Percentiles rank a stretch among this genome's conserved stretches.
These are phyloP conservation scores for Hemistola chrysoprasaria DNA, from an alignment of 2,888 invertebrate species.

Conservation along the genomic window DNA sequence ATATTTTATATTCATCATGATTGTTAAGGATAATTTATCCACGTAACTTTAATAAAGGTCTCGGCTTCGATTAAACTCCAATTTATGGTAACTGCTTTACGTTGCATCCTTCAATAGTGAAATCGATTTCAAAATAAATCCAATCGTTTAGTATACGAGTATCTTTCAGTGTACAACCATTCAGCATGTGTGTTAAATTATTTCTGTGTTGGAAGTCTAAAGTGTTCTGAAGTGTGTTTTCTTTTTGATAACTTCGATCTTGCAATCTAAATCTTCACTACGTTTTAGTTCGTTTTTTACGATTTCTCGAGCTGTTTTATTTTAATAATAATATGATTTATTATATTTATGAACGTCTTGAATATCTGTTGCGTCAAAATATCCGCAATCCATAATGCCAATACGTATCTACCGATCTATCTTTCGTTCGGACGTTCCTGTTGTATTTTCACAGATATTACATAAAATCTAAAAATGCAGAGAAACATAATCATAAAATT, in stretches of 20 bases:
- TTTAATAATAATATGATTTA: slow-evolving; percentile 44
- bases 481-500: too few species aligned
- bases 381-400: slow-evolving; percentile 38
- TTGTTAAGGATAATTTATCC: too few species aligned
- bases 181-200: slow-evolving; percentile 4
- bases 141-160: slow-evolving; percentile 6
- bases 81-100: slow-evolving; percentile 17
- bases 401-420: slow-evolving; percentile 24
- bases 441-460: slow-evolving; percentile 31
- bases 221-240: slow-evolving; percentile 7
- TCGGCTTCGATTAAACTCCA: slow-evolving; percentile 18
- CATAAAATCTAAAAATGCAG: slow-evolving; percentile 1
- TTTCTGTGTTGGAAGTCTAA: slow-evolving; percentile 5
- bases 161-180: slow-evolving; percentile 12
- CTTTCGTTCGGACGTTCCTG: slow-evolving; percentile 26
- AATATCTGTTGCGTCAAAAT: slow-evolving; percentile 43
- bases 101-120: slow-evolving; percentile 19
- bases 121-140: slow-evolving; percentile 11
- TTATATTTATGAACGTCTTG: slow-evolving; percentile 44
- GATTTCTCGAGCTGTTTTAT: slow-evolving; percentile 28
- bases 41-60: slow-evolving; percentile 2
- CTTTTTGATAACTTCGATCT: slow-evolving; percentile 1
- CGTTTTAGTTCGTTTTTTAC: slow-evolving; percentile 21
- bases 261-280: slow-evolving; percentile 3
- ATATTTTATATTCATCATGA: too few species aligned